phyloP scores from a whole-genome alignment of 2,797 vertebrate genomes.

The Typhlichthys subterraneus region DNA sequence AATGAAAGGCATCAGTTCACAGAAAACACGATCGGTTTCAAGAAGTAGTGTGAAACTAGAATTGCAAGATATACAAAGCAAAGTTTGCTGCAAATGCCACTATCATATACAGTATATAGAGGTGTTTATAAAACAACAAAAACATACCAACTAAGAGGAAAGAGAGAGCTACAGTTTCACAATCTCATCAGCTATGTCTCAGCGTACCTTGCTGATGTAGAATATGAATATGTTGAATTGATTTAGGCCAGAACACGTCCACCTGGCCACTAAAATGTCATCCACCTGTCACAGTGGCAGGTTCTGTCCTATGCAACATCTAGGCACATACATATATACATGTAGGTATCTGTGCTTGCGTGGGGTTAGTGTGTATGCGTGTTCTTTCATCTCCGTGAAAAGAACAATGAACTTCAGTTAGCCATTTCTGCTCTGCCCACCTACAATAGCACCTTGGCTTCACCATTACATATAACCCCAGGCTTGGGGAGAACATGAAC shows the following conservation, averaged over 20 bases:
- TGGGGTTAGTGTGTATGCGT: conserved; percentile 35
- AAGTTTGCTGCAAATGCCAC: conserved; percentile 56
- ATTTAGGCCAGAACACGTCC: not conserved
- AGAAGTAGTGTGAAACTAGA: conserved; percentile 66
- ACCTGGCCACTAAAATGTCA: too few relatives aligned
- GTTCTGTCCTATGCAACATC: conserved; percentile 29
- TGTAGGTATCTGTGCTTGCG: conserved; percentile 23
- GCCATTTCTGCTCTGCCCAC: conserved; percentile 9
- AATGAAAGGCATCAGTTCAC: conserved; percentile 76
- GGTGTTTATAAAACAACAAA: conserved; percentile 27
- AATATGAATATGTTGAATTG: conserved; percentile 25
- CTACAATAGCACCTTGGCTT: conserved; percentile 58
- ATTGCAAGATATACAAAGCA: conserved; percentile 59
- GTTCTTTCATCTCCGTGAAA: conserved; percentile 29
- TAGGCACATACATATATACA: conserved; percentile 25
- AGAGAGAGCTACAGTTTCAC: conserved; percentile 43
- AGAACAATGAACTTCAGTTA: conserved; percentile 30
- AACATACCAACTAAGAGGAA: conserved; percentile 34
- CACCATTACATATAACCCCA: conserved; percentile 24
- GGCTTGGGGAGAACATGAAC: conserved; percentile 4
- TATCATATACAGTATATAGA: conserved; percentile 35
- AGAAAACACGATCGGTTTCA: conserved; percentile 67
- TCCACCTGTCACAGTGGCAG: conserved; percentile 42
- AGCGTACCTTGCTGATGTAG: conserved; percentile 54
- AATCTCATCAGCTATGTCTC: conserved; percentile 47